Conservation (phyloP, 2,797 vertebrate genomes). For the Cygnus olor region DNA sequence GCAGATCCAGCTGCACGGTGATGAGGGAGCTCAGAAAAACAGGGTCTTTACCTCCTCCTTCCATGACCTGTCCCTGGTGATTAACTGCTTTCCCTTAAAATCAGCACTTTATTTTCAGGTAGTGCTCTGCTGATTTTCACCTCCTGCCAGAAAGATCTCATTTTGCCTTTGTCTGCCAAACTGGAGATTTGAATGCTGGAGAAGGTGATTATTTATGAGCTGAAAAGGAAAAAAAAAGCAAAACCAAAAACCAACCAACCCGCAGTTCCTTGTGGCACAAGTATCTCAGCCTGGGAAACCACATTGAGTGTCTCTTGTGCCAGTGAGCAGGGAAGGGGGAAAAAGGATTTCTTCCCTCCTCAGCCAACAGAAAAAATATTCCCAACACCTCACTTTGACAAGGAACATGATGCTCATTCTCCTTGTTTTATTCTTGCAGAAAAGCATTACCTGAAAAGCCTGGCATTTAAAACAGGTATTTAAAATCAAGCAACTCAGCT, state of each 20-base stretch:
- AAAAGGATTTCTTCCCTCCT: not conserved
- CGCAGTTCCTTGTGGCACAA: rapidly evolving
- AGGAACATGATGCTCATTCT: not conserved
- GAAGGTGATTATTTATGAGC: not conserved
- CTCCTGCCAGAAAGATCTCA: not conserved
- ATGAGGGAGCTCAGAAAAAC: not conserved
- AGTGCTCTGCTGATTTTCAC: not conserved
- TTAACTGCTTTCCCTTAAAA: not conserved
- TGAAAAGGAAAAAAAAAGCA: not conserved
- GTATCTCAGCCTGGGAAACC: not conserved
- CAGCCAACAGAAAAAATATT: not conserved
- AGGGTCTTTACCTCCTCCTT: not conserved
- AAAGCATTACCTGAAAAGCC: not conserved
- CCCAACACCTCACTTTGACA: not conserved
- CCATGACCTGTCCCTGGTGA: not conserved
- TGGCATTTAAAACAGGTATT: not conserved
- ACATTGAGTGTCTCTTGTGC: not conserved
- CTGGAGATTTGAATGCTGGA: not conserved
- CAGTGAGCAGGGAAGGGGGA: not conserved
- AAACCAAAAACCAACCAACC: not conserved
- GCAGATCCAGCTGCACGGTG: rapidly evolving
- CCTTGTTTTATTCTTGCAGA: no score
- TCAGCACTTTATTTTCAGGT: not conserved
- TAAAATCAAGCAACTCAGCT: not conserved
- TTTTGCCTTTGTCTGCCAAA: not conserved